Base-by-base conservation (phyloP, 2,113 vertebrate species). In the Microcebus tavaratra region DNA sequence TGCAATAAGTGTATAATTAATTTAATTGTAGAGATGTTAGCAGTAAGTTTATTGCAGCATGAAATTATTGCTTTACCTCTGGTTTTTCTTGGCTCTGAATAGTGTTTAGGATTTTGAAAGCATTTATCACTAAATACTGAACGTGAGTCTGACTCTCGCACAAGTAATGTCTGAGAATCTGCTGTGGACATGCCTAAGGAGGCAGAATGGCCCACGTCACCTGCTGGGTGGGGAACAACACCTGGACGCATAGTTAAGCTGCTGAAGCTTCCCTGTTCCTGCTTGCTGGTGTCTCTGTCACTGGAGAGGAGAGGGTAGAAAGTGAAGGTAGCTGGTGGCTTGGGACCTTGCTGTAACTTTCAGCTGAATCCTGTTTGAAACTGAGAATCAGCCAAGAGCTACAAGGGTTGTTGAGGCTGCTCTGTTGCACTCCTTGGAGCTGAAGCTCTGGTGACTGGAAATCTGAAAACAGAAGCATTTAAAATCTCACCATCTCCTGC, bases 61-160 rank as follows among this genome's bases (percentile, higher is more conserved):
- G 50, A 88, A 94, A 75, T 94, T 89, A 83, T 29, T 84, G 39
- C 63, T 93, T 94, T 88, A 36, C 53, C 10, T 96, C 8, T 91
- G 45, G 76, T 59, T 94, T 92, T 95, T 67, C 36, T 65, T 3
- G 14, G 42, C 72, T 25, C 18, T 68, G 15, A 73, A 23, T 85
- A 36, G 13, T n/a, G 45, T 93, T 91, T 34, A 78, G 84, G 15
- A 34, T 81, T 90, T 95, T 61, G 48, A 81, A 88, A 42, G 23
- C 20, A 4, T 59, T 68, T 63, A 21, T 34, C 45, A 14, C 86
- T 81, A 92, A 87, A 79, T 90, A 59, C 7, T 23, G 6, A 78
- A 34, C 23, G 3, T 18, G 25, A 86, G 63, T 42, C 72, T 61
- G 50, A 2, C 34, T 81, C n/a, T 72, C 42, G 21, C 36, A 12